phyloP scores from a whole-genome alignment of 2,113 vertebrate genomes.

The Nothocercus nigrocapillus region DNA sequence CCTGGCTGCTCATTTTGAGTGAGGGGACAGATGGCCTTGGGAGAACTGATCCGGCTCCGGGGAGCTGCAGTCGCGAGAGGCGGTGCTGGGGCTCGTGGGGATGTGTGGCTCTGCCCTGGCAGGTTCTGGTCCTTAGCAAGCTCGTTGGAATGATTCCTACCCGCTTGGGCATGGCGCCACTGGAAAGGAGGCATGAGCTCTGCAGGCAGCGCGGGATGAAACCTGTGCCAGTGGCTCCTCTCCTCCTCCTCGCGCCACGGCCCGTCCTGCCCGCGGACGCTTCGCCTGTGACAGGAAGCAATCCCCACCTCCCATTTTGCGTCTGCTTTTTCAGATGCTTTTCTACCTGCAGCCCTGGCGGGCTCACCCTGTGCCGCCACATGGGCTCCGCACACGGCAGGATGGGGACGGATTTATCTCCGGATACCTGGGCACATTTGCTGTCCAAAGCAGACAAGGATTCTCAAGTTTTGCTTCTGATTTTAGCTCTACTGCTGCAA shows the following conservation, averaged over 20 bases:
- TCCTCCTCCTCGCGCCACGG: neutral
- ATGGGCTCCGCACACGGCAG: accelerated
- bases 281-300: neutral
- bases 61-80: neutral
- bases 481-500: neutral
- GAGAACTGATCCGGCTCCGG: neutral
- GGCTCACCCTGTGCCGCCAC: accelerated
- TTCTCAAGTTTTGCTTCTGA: neutral
- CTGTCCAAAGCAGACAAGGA: neutral
- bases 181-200: accelerated
- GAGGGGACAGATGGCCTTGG: slow-evolving; percentile 32
- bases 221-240: neutral
- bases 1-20: neutral
- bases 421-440: neutral
- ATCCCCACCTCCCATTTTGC: neutral
- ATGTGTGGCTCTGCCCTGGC: neutral
- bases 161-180: neutral
- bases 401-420: neutral
- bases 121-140: neutral
- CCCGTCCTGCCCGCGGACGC: neutral
- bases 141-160: neutral
- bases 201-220: neutral
- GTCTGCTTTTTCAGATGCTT: accelerated
- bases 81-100: accelerated
- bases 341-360: neutral